phyloP scores from a whole-genome alignment of 2,797 vertebrate species.

The Bovichtus variegatus region DNA sequence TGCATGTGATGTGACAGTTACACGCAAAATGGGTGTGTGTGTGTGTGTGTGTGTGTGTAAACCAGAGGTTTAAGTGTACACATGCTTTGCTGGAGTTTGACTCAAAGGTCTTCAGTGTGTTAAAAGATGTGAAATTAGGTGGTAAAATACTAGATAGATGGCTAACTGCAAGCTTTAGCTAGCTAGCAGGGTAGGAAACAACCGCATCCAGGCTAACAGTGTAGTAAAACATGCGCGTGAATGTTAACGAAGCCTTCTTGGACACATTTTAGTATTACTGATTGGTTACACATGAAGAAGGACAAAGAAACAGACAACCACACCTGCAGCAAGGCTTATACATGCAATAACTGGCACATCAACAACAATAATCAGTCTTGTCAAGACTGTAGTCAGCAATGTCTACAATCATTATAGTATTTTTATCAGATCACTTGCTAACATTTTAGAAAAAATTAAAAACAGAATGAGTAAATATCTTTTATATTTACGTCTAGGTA shows the following conservation, averaged over 20 bases:
- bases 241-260: background rate
- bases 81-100: background rate
- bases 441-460: background rate
- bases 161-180: no score
- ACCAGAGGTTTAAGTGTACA: slow-evolving; percentile 11
- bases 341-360: background rate
- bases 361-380: background rate
- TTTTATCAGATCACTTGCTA: background rate
- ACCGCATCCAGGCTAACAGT: background rate
- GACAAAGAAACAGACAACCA: background rate
- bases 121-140: background rate
- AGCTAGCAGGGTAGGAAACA: background rate
- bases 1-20: slow-evolving; percentile 50
- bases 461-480: no score
- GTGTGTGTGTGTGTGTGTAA: slow-evolving; percentile 9
- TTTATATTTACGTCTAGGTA: no score
- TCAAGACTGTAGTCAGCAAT: background rate
- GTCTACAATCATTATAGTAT: background rate
- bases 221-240: background rate
- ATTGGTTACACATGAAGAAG: background rate
- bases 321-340: background rate
- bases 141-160: no score
- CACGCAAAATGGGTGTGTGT: background rate
- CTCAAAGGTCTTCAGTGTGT: background rate
- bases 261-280: background rate